Evolutionary conservation across 2,888 invertebrate species (phyloP), one percentile per base, ranked within the genome.

Genomic region (Campoplex capitator): DNA sequence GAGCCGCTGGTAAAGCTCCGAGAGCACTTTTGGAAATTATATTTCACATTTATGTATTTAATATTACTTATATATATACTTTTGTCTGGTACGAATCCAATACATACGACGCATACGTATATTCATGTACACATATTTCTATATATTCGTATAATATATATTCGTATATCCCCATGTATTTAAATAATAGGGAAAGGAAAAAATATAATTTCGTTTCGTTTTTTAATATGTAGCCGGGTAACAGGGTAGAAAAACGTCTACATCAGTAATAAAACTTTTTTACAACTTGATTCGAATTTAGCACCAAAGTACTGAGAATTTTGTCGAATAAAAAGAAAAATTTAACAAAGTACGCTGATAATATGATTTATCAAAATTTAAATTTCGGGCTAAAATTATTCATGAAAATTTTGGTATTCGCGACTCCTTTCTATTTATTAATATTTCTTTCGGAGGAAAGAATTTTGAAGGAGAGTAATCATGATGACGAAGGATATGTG

Each of bases 1-100:
- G n/a, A 70, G 54, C 13, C 54, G 65, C 54, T 48, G 74, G 77
- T 48, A 23, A 75, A 42, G 32, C 51, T 62, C n/a, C 42, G 56
- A 18, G 48, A 84, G 74, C 58, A 80, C 79, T 84, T 75, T 74
- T 62, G 68, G 48, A 79, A 80, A 75, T 84, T 75, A 80, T 80
- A 38, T 78, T 45, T 80, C 35, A 62, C 68, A 82, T 75, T 74
- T 67, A 67, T 54, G 45, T 67, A 67, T 54, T 38, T 35, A 56
- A 38, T 82, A 73, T 38, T 81, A 16, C 35, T n/a, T 51, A 45
- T 23, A 54, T 51, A 45, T 23, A 54, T 42, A 35, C 23, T 51
- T 77, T 67, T 62, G n/a, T 62, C 48, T 67, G n/a, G 18, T 35
- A 35, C 18, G 45, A 13, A 4, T 38, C 38, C 56, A 35, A 38